Base-by-base conservation (phyloP, 2,888 invertebrate species). In the Pediacus dermestoides region DNA sequence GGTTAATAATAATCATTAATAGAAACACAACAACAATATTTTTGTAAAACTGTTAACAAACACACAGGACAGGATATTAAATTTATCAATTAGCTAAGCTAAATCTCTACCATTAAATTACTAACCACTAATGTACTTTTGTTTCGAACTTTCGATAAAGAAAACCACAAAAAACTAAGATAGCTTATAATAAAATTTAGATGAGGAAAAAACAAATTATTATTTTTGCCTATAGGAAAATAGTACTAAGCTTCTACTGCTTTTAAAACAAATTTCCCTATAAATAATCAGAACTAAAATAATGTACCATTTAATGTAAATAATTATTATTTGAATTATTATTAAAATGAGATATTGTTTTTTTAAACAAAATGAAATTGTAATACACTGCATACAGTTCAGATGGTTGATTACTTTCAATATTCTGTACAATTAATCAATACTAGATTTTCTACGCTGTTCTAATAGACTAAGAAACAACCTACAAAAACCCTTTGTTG, bases 321-420 rank as follows among this genome's bases (percentile, higher is more conserved):
- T 18, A 18, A 18, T 18, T 18, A 18, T 18, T n/a, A n/a, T 18
- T 18, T 18, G 21, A 18, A 7, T 18, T 18, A 27, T 30, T 30
- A 13, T 16, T 21, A 27, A 27, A 32, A 30, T 35, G 31, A 34
- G 30, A 40, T 31, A 34, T 13, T 22, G 34, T 34, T 16, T 34
- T 34, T 28, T 32, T 23, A 39, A 30, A 30, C 39, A 39, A 23
- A 23, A 23, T 9, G 10, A 23, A 23, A 23, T 32, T 58, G 61
- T 61, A 57, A 55, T 60, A 54, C 58, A 58, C 53, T 55, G 47
- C 52, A 53, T 59, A 61, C 61, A 62, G 63, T 61, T 63, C 58
- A 58, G 54, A 51, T 34, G 50, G 55, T 55, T 57, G 49, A 36
- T 48, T 53, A 38, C 25, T 40, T 37, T 42, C n/a, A 7, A 18